These are phyloP conservation scores for Lymantria dispar DNA, from an alignment of 2,888 invertebrate genomes.

Conservation along the genomic window DNA sequence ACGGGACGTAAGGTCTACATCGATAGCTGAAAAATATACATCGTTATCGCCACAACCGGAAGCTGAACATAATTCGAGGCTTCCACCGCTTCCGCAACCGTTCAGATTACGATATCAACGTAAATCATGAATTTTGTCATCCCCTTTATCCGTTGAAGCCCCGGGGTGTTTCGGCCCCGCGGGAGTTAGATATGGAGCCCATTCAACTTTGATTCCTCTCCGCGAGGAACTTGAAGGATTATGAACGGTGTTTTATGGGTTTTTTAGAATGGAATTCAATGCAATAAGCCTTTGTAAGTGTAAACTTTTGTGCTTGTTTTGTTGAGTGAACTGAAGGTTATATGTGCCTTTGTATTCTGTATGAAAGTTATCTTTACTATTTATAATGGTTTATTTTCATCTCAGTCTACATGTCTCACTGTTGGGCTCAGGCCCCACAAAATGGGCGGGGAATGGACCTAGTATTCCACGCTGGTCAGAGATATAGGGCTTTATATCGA, in stretches of 20 bases:
- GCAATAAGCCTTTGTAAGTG: slow-evolving; percentile 9
- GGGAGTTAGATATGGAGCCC: slow-evolving; percentile 16
- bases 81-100: slow-evolving; percentile 31
- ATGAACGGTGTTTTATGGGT: slow-evolving; percentile 6
- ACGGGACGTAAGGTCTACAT: slow-evolving; percentile 21
- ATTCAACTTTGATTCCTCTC: slow-evolving; percentile 12
- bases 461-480: no score
- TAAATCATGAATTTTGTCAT: slow-evolving; percentile 39
- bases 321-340: no score
- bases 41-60: slow-evolving; percentile 23
- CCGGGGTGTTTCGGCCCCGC: slow-evolving; percentile 10
- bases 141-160: slow-evolving; percentile 20
- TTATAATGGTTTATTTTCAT: no score
- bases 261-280: slow-evolving; percentile 1
- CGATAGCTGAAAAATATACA: slow-evolving; percentile 22
- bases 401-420: no score
- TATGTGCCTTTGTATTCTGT: no score
- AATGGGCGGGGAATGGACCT: no score
- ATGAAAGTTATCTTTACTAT: no score
- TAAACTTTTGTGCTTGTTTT: slow-evolving; percentile 33
- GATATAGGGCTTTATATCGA: no score
- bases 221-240: slow-evolving; percentile 14
- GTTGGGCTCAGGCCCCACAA: no score
- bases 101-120: slow-evolving; percentile 33
- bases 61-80: slow-evolving; percentile 34